Conservation (phyloP, 2,888 invertebrate species). For the Atrina japonica region DNA sequence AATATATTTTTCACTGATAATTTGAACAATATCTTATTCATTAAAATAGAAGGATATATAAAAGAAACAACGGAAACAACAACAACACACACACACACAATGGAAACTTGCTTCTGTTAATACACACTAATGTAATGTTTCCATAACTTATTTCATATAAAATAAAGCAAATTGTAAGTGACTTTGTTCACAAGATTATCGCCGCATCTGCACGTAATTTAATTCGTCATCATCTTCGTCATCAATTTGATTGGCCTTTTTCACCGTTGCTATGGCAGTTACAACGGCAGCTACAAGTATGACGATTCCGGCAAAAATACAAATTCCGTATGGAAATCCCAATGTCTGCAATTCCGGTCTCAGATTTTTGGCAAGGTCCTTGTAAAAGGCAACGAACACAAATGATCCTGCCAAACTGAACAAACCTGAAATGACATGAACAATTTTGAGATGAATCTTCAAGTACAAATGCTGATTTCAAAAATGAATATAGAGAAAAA, state of each 20-base stretch:
- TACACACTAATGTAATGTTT: too few species aligned
- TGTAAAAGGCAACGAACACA: slow-evolving; percentile 35
- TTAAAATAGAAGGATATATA: too few species aligned
- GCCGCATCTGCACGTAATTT: slow-evolving; percentile 21
- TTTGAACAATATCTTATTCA: too few species aligned
- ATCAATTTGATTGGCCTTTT: slow-evolving; percentile 32
- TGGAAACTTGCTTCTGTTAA: too few species aligned
- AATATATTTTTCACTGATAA: too few species aligned
- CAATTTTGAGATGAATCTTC: too few species aligned
- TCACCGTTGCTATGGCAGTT: slow-evolving; percentile 42
- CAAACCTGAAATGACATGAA: slow-evolving; percentile 28
- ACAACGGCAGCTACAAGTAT: slow-evolving; percentile 31
- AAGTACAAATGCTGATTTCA: too few species aligned
- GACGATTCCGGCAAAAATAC: slow-evolving; percentile 38
- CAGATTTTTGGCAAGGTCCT: slow-evolving; percentile 12
- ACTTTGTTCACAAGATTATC: background rate
- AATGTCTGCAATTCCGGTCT: slow-evolving; percentile 1
- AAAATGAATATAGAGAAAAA: too few species aligned
- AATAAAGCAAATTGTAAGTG: too few species aligned
- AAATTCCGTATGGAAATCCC: slow-evolving; percentile 30
- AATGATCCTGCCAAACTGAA: slow-evolving; percentile 37
- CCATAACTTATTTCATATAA: too few species aligned
- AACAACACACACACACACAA: too few species aligned
- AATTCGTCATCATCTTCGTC: slow-evolving; percentile 25
- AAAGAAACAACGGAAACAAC: too few species aligned